A percentile compares a stretch with the other conserved stretches of the same genome.
Conservation (phyloP, 2,888 invertebrate genomes). For the Cosmia trapezina region DNA sequence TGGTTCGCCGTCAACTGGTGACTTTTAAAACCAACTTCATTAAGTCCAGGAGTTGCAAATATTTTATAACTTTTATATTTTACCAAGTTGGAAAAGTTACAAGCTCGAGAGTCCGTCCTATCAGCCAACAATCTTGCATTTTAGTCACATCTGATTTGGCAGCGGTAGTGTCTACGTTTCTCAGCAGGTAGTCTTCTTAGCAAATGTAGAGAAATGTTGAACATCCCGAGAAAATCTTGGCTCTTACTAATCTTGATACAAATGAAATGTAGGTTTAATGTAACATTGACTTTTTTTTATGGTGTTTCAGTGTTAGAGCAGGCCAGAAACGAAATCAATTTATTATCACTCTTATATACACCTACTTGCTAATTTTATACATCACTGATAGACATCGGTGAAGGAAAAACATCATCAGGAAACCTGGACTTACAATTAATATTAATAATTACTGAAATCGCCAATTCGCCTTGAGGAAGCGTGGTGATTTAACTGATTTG, state of each 20-base stretch:
- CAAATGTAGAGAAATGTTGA: slow-evolving; percentile 41
- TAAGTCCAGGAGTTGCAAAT: slow-evolving; percentile 22
- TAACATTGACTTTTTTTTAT: neutral
- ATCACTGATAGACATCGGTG: neutral
- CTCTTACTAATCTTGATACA: slow-evolving; percentile 31
- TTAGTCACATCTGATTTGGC: slow-evolving; percentile 60
- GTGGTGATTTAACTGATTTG: neutral
- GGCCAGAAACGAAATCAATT: neutral
- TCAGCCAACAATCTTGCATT: slow-evolving; percentile 51
- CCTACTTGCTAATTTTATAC: no score
- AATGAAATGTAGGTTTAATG: neutral
- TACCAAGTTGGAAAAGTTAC: slow-evolving; percentile 31
- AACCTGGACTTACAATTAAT: neutral
- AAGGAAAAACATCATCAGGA: neutral
- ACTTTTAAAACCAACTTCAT: slow-evolving; percentile 32
- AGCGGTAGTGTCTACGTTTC: slow-evolving; percentile 53
- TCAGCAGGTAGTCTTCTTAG: slow-evolving; percentile 40
- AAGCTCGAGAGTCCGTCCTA: slow-evolving; percentile 22
- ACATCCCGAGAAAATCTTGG: slow-evolving; percentile 32
- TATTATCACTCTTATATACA: neutral
- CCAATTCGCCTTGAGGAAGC: neutral
- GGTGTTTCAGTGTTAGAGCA: neutral
- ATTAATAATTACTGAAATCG: neutral
- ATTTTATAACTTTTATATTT: slow-evolving; percentile 45
- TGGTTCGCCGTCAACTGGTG: neutral